phyloP scores from a whole-genome alignment of 2,888 invertebrate species.

The Agrochola lota region DNA sequence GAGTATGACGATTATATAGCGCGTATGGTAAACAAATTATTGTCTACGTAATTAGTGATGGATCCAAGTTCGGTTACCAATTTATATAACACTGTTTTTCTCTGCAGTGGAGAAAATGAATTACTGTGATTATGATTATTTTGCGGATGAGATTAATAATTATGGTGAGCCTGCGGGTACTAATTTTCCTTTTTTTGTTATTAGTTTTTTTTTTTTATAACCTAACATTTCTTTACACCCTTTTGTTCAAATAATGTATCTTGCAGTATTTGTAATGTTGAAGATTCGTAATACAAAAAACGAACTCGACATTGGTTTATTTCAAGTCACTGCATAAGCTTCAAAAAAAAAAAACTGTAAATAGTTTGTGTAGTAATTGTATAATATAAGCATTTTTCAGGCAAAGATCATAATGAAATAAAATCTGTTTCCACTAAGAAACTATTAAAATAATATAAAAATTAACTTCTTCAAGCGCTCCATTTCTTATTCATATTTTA shows the following conservation, averaged over 20 bases:
- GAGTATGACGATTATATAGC: slow-evolving; percentile 15
- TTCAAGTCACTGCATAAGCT: not conserved
- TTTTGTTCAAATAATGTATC: not conserved
- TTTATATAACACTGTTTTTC: not conserved
- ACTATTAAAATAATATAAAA: not conserved
- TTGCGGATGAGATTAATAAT: not conserved
- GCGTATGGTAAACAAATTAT: not conserved
- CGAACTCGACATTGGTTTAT: not conserved
- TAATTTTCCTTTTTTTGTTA: not conserved
- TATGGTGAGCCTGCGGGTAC: not conserved
- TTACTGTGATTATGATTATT: not conserved
- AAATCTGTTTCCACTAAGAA: not conserved
- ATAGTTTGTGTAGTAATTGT: too few species aligned
- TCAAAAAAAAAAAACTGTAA: not conserved
- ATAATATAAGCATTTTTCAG: too few species aligned
- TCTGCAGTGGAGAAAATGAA: not conserved
- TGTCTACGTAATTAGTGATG: not conserved
- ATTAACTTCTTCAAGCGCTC: not conserved
- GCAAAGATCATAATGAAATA: not conserved
- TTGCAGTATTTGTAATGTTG: too few species aligned
- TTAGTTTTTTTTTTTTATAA: too few species aligned
- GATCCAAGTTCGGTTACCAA: not conserved
- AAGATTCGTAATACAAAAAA: not conserved
- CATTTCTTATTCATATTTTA: slow-evolving; percentile 14
- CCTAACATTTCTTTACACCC: too few species aligned